A percentile compares a stretch with the other conserved stretches of the same genome.
phyloP scores from a whole-genome alignment of 2,888 invertebrate species.

The Carpatolechia fugitivella region DNA sequence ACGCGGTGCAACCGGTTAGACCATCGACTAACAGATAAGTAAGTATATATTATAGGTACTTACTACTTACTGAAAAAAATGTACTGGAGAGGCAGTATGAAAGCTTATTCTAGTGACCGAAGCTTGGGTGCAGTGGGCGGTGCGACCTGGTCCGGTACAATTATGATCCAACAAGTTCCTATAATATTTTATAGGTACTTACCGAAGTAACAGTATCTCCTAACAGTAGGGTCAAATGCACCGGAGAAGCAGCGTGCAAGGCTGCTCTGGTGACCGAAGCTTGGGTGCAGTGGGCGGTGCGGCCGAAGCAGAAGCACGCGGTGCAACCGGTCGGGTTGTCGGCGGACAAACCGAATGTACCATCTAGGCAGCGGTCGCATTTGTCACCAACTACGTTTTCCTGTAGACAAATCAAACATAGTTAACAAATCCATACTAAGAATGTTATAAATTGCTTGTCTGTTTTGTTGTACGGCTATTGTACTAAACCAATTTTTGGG shows the following conservation, averaged over 20 bases:
- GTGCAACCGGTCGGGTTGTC: slow-evolving; percentile 93
- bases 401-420: slow-evolving; percentile 58
- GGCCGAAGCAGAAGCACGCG: slow-evolving; percentile 97
- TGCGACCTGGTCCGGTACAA: too few species aligned
- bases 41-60: too few species aligned
- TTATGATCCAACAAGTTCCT: too few species aligned
- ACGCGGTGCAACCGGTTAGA: too few species aligned
- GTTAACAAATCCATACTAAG: too few species aligned
- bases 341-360: slow-evolving; percentile 90
- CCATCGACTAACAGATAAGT: too few species aligned
- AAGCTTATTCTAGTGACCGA: too few species aligned
- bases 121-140: too few species aligned
- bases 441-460: too few species aligned
- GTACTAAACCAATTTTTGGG: too few species aligned
- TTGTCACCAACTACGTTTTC: slow-evolving; percentile 89
- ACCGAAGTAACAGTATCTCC: slow-evolving; percentile 30
- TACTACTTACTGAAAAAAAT: slow-evolving; percentile 51
- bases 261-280: slow-evolving; percentile 91
- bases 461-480: too few species aligned
- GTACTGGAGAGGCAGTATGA: slow-evolving; percentile 75
- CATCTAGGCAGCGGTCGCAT: slow-evolving; percentile 90
- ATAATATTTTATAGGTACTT: too few species aligned
- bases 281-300: slow-evolving; percentile 88
- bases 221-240: slow-evolving; percentile 65
- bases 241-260: slow-evolving; percentile 80